Conservation (phyloP, 92 coral and sea anemone species). For the Porites lobata region DNA sequence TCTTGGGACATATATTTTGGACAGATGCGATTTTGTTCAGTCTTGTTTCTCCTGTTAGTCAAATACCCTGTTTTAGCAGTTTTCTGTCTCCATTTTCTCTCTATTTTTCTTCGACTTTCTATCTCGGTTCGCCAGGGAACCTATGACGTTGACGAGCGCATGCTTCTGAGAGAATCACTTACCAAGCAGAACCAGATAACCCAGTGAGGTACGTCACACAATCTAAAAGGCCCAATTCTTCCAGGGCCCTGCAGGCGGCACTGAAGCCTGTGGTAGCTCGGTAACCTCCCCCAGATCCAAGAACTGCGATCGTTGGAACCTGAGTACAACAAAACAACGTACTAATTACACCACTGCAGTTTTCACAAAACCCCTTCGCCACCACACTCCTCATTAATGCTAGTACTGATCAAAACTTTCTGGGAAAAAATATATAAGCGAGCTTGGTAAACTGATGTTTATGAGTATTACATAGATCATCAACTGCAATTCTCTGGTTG, state of each 20-base stretch:
- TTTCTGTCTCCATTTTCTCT: no score
- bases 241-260: conserved; percentile 66
- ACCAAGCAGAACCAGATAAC: conserved; percentile 77
- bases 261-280: conserved; percentile 70
- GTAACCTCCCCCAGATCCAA: conserved; percentile 82
- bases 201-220: conserved; percentile 67
- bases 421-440: no score
- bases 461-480: no score
- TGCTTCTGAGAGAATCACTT: not conserved
- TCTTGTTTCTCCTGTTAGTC: not conserved
- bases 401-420: no score
- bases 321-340: conserved; percentile 17
- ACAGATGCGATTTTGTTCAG: not conserved
- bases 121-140: not conserved
- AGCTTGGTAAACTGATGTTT: no score
- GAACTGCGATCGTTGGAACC: conserved; percentile 77
- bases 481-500: no score
- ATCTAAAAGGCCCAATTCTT: conserved; percentile 57
- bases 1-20: not conserved
- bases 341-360: not conserved
- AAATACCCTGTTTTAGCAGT: no score
- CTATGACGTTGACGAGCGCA: not conserved
- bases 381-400: no score
- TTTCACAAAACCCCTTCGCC: no score
- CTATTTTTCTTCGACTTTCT: no score